Conservation (phyloP, 2,888 invertebrate species). For the Lissonota sp. region DNA sequence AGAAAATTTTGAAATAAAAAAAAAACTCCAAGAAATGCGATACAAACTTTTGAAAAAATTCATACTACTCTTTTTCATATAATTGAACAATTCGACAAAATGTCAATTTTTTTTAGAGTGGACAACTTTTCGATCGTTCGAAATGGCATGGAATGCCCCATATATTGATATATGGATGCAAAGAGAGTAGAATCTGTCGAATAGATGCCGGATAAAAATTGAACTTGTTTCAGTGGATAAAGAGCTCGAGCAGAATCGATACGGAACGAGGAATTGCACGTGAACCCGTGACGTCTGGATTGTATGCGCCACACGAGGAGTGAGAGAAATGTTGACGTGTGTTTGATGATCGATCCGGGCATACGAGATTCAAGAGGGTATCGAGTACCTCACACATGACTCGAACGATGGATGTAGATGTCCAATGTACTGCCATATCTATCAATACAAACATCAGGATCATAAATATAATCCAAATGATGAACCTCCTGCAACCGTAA, state of each 20-base stretch:
- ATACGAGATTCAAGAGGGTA: conserved; percentile 40
- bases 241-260: not conserved
- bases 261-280: not conserved
- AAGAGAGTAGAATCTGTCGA: not conserved
- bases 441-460: too few relatives aligned
- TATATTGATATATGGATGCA: not conserved
- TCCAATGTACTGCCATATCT: too few relatives aligned
- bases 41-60: too few relatives aligned
- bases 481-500: too few relatives aligned
- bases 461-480: too few relatives aligned
- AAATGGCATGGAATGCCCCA: too few relatives aligned
- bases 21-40: too few relatives aligned
- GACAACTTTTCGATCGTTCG: too few relatives aligned
- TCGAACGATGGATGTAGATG: conserved; percentile 7
- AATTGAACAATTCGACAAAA: too few relatives aligned
- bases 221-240: not conserved
- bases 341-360: conserved; percentile 49
- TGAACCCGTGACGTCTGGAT: not conserved
- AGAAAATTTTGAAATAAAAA: too few relatives aligned
- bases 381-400: conserved; percentile 9
- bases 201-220: not conserved
- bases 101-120: too few relatives aligned
- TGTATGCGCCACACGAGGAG: not conserved
- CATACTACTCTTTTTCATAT: too few relatives aligned
- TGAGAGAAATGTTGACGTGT: conserved; percentile 20